Evolutionary conservation across 2,113 vertebrate species (phyloP).

Genomic region (Bufo gargarizans): DNA sequence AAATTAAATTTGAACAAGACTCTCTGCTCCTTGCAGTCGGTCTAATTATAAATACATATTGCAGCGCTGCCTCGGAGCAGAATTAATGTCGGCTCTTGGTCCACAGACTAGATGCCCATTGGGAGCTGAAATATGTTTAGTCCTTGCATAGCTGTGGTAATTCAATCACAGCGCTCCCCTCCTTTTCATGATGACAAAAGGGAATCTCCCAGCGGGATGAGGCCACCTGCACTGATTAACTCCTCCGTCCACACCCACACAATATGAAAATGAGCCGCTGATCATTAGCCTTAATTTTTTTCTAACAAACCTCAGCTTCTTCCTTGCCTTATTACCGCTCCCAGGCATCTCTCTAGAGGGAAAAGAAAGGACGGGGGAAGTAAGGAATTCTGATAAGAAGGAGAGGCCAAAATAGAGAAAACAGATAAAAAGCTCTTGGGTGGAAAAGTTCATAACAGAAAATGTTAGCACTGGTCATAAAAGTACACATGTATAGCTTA

Average conservation of each 20-base stretch:
- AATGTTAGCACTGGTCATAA: constrained; percentile 5
- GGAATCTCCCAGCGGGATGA: constrained; percentile 78
- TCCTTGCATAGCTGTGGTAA: constrained; percentile 76
- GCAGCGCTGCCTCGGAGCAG: constrained; percentile 71
- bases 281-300: constrained; percentile 81
- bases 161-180: constrained; percentile 73
- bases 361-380: constrained; percentile 61
- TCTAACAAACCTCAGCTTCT: constrained; percentile 74
- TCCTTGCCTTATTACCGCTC: constrained; percentile 65
- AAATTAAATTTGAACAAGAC: constrained; percentile 70
- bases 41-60: constrained; percentile 70
- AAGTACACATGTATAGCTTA: background rate
- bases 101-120: constrained; percentile 73
- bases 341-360: constrained; percentile 67
- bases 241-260: constrained; percentile 79
- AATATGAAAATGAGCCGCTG: constrained; percentile 80
- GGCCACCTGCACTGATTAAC: constrained; percentile 83
- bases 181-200: constrained; percentile 82
- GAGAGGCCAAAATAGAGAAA: constrained; percentile 56
- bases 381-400: constrained; percentile 60
- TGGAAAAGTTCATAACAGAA: constrained; percentile 49
- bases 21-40: constrained; percentile 65
- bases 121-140: constrained; percentile 78
- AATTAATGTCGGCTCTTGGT: constrained; percentile 79
- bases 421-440: constrained; percentile 33